Percentiles rank a stretch among this genome's conserved stretches.
phyloP scores from a whole-genome alignment of 2,797 vertebrate species.

The Spondyliosoma cantharus region DNA sequence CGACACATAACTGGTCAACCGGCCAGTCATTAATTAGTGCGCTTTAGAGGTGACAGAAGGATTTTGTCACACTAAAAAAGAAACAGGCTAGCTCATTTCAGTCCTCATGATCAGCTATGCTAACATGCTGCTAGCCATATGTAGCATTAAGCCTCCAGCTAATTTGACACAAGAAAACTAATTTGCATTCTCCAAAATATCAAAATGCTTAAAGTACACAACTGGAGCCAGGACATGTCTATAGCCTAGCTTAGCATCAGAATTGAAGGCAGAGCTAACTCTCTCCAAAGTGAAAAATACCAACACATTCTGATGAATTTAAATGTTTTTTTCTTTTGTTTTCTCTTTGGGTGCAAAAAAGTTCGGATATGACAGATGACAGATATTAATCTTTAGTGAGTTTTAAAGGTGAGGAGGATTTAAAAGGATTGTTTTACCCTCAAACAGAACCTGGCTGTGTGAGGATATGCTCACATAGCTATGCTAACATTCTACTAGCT shows the following conservation, averaged over 20 bases:
- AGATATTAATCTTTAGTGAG: no score
- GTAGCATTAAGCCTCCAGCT: background rate
- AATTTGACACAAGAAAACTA: background rate
- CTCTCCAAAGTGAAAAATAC: background rate
- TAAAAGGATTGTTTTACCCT: no score
- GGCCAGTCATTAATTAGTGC: background rate
- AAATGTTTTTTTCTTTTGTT: no score
- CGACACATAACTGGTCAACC: background rate
- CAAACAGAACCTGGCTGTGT: no score
- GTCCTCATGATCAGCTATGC: background rate
- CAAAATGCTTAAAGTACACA: background rate
- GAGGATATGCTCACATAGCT: no score
- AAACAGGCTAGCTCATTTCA: background rate
- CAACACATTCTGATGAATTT: no score
- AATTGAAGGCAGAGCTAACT: background rate
- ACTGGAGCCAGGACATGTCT: background rate
- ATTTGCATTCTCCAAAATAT: background rate
- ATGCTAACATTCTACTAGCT: no score
- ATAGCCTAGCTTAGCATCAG: background rate
- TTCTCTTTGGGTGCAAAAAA: no score
- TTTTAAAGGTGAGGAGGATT: no score
- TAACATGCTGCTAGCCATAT: background rate
- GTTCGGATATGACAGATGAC: no score
- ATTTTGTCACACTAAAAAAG: background rate
- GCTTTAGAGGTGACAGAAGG: background rate